These are phyloP conservation scores for Arnoldichthys spilopterus DNA, from an alignment of 2,797 vertebrate genomes.

Conservation along the genomic window DNA sequence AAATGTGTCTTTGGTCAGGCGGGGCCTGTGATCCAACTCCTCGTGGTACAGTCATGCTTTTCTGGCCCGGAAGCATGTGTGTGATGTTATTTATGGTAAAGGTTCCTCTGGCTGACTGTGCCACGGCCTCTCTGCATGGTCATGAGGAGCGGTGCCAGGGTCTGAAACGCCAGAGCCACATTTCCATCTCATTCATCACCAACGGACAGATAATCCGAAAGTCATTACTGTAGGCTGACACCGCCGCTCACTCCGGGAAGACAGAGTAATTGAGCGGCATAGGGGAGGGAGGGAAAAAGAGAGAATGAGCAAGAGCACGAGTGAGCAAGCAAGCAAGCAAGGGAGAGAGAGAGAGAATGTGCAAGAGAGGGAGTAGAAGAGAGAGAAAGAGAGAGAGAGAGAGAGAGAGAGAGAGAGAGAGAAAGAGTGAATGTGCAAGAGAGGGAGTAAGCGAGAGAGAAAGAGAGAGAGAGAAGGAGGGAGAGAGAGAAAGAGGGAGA, in stretches of 20 bases:
- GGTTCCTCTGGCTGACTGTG: slow-evolving; percentile 26
- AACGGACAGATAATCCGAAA: slow-evolving; percentile 99
- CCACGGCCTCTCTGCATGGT: slow-evolving; percentile 67
- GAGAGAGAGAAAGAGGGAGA: neutral
- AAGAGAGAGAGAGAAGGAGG: neutral
- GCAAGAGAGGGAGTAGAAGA: no score
- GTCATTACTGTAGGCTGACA: slow-evolving; percentile 97
- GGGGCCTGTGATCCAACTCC: neutral
- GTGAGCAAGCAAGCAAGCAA: neutral
- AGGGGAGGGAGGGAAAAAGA: slow-evolving; percentile 71
- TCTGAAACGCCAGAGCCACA: slow-evolving; percentile 88
- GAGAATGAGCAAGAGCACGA: neutral
- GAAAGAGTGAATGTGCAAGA: slow-evolving; percentile 93
- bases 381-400: no score
- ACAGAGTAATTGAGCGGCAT: slow-evolving; percentile 94
- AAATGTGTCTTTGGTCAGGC: neutral
- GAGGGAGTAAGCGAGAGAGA: slow-evolving; percentile 48
- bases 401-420: no score
- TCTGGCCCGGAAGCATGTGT: neutral
- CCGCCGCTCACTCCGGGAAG: slow-evolving; percentile 87
- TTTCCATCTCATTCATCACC: slow-evolving; percentile 99
- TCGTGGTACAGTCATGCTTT: neutral
- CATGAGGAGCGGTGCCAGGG: slow-evolving; percentile 81
- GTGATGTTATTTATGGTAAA: slow-evolving; percentile 45
- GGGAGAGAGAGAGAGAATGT: no score